Evolutionary conservation across 2,888 invertebrate genomes (phyloP).

Genomic region (Xanthia togata): DNA sequence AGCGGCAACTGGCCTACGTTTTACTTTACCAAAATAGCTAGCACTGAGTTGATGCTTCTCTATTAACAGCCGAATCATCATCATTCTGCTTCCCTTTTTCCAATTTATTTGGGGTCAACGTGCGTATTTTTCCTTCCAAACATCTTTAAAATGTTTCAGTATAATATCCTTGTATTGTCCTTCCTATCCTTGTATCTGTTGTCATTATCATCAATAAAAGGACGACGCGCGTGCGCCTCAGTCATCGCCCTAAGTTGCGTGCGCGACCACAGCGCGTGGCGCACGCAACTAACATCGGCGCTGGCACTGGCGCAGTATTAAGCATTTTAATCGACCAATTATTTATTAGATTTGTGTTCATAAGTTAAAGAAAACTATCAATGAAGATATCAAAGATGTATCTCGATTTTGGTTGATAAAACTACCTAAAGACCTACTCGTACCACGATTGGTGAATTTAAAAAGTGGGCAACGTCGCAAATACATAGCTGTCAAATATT

Average conservation of each 20-base stretch:
- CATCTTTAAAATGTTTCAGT: not conserved
- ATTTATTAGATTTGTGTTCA: not conserved
- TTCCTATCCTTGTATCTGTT: not conserved
- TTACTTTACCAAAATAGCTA: not conserved
- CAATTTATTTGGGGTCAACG: not conserved
- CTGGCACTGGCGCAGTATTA: conserved; percentile 1
- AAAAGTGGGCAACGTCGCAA: too few relatives aligned
- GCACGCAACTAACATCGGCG: conserved; percentile 29
- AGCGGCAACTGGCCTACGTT: too few relatives aligned
- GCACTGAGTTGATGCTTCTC: not conserved
- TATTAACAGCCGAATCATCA: not conserved
- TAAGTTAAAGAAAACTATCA: not conserved
- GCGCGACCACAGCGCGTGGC: conserved; percentile 19
- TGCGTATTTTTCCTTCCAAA: not conserved
- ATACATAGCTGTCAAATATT: too few relatives aligned
- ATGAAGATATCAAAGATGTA: not conserved
- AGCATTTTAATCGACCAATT: conserved; percentile 14
- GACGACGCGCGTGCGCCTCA: conserved; percentile 11
- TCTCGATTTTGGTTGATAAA: not conserved
- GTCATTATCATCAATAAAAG: conserved; percentile 6
- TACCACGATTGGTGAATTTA: not conserved
- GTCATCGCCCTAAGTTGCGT: conserved; percentile 35
- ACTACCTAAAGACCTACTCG: not conserved
- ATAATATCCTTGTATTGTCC: not conserved
- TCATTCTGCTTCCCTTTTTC: not conserved